Conservation (phyloP, 2,888 invertebrate genomes). For the Lasioglossum lativentre region DNA sequence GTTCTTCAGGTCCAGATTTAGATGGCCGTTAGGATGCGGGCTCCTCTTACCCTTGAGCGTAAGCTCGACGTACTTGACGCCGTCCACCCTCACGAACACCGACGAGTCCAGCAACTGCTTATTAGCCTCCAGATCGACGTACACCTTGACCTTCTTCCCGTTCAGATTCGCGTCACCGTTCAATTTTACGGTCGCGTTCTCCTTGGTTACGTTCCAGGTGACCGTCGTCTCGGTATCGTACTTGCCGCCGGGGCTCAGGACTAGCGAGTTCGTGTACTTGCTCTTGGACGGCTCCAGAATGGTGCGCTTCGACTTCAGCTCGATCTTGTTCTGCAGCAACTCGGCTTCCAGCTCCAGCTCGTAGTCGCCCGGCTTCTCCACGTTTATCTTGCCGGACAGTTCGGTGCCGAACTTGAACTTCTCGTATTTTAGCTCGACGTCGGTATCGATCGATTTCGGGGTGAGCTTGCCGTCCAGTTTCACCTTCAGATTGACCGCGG, state of each 20-base stretch:
- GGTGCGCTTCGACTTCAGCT: slow-evolving; percentile 87
- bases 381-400: slow-evolving; percentile 84
- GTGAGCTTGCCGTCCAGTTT: slow-evolving; percentile 87
- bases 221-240: slow-evolving; percentile 88
- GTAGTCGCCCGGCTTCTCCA: slow-evolving; percentile 85
- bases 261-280: slow-evolving; percentile 87
- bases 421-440: slow-evolving; percentile 86
- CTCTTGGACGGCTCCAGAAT: slow-evolving; percentile 86
- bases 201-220: slow-evolving; percentile 86
- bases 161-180: slow-evolving; percentile 87
- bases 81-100: slow-evolving; percentile 86
- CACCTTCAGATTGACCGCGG: slow-evolving; percentile 72
- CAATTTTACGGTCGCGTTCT: slow-evolving; percentile 84
- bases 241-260: slow-evolving; percentile 87
- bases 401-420: slow-evolving; percentile 87
- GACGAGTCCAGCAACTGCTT: slow-evolving; percentile 85
- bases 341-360: slow-evolving; percentile 86
- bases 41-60: slow-evolving; percentile 85
- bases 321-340: slow-evolving; percentile 85
- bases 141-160: slow-evolving; percentile 86
- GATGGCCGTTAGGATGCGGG: slow-evolving; percentile 84
- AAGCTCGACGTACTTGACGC: slow-evolving; percentile 86
- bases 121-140: slow-evolving; percentile 85
- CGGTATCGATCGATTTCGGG: slow-evolving; percentile 86
- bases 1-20: slow-evolving; percentile 88